A percentile compares a stretch with the other conserved stretches of the same genome.
Evolutionary conservation across 2,113 vertebrate species (phyloP).

Genomic region (Neogale vison): DNA sequence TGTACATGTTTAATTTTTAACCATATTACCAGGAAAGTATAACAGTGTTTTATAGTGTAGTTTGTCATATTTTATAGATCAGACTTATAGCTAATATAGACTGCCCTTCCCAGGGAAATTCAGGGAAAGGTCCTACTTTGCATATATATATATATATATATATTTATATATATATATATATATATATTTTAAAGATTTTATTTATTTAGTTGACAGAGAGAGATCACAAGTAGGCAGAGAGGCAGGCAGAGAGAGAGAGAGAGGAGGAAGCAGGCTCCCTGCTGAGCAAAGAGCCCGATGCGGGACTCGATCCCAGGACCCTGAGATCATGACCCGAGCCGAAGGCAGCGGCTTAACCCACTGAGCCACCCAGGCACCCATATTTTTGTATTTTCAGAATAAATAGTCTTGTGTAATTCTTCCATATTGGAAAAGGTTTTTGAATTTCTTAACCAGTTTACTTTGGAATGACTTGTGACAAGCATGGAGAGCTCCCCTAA

Average conservation of each 20-base stretch:
- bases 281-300: no score
- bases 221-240: no score
- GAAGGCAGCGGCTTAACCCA: no score
- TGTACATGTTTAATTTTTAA: neutral
- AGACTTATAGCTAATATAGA: neutral
- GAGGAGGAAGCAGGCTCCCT: no score
- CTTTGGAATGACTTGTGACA: neutral
- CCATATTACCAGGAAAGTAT: neutral
- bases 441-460: neutral
- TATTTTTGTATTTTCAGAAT: neutral
- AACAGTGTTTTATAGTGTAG: neutral
- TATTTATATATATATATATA: no score
- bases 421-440: neutral
- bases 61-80: neutral
- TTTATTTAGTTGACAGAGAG: no score
- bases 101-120: neutral
- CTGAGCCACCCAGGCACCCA: no score
- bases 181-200: no score
- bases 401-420: neutral
- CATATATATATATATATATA: no score
- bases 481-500: neutral
- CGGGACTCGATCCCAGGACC: no score
- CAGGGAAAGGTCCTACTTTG: neutral
- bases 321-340: no score
- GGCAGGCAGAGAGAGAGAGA: no score